Percentiles rank a stretch among this genome's conserved stretches.
These are phyloP conservation scores for Diachrysia chrysitis DNA, from an alignment of 2,888 invertebrate species.

Conservation along the genomic window DNA sequence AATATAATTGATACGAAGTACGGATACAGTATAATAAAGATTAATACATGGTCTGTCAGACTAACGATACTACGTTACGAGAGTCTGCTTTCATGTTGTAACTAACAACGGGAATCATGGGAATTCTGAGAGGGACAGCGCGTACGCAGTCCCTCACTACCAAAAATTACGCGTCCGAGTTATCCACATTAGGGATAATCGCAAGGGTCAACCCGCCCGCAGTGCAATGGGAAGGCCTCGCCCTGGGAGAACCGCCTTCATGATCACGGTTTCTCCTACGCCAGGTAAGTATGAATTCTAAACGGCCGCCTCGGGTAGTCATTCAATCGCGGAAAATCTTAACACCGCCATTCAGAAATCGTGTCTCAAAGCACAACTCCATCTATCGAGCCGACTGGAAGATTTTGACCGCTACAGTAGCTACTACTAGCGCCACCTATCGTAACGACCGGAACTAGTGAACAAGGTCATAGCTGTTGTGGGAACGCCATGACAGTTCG, in stretches of 20 bases:
- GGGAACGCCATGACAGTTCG: background rate
- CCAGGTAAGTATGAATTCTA: conserved; percentile 16
- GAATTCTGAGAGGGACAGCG: conserved; percentile 13
- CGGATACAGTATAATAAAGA: too few relatives aligned
- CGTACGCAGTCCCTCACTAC: conserved; percentile 25
- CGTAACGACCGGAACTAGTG: background rate
- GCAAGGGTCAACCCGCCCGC: conserved; percentile 20
- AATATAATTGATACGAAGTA: too few relatives aligned
- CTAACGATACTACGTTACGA: too few relatives aligned
- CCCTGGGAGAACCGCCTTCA: conserved; percentile 10
- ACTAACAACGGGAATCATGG: background rate
- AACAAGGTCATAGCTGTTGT: background rate
- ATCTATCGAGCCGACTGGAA: conserved; percentile 8
- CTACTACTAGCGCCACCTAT: conserved; percentile 11
- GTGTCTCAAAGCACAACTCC: background rate
- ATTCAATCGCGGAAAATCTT: conserved; percentile 12
- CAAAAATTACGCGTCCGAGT: conserved; percentile 16
- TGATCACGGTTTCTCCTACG: conserved; percentile 29
- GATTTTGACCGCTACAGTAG: background rate
- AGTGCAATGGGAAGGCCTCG: conserved; percentile 28
- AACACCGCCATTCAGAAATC: conserved; percentile 20
- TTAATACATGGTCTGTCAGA: too few relatives aligned
- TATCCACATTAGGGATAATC: conserved; percentile 16
- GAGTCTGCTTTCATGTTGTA: too few relatives aligned
- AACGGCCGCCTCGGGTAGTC: background rate